These are phyloP conservation scores for Anhinga anhinga DNA, from an alignment of 2,113 vertebrate species.

Conservation along the genomic window DNA sequence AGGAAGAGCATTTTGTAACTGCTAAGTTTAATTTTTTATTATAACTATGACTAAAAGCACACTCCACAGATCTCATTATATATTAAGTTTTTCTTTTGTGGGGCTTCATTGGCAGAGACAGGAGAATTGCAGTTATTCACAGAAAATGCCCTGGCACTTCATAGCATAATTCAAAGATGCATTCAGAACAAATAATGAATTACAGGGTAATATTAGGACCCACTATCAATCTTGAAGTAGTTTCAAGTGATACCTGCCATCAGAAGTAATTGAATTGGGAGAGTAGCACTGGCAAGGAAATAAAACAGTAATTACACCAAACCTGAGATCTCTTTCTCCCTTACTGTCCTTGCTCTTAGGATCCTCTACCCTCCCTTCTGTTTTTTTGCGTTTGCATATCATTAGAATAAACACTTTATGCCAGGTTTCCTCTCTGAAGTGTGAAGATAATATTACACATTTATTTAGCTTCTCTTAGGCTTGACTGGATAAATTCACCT, in stretches of 20 bases:
- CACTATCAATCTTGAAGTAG: neutral
- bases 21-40: neutral
- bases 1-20: neutral
- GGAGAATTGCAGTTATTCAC: neutral
- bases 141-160: neutral
- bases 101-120: neutral
- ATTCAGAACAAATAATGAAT: neutral
- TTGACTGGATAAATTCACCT: conserved; percentile 67
- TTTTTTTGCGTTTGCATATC: conserved; percentile 50
- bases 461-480: conserved; percentile 50
- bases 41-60: neutral
- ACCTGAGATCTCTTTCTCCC: neutral
- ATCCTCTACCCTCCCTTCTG: neutral
- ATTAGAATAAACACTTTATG: conserved; percentile 60
- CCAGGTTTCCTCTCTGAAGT: conserved; percentile 30
- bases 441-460: conserved; percentile 57
- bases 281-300: neutral
- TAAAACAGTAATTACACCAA: neutral
- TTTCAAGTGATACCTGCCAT: neutral
- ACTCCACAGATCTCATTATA: neutral
- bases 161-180: neutral
- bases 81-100: neutral
- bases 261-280: neutral
- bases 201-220: neutral
- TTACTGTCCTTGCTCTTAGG: neutral